Base-by-base conservation (phyloP, 2,888 invertebrate species). In the Beris chalybata region DNA sequence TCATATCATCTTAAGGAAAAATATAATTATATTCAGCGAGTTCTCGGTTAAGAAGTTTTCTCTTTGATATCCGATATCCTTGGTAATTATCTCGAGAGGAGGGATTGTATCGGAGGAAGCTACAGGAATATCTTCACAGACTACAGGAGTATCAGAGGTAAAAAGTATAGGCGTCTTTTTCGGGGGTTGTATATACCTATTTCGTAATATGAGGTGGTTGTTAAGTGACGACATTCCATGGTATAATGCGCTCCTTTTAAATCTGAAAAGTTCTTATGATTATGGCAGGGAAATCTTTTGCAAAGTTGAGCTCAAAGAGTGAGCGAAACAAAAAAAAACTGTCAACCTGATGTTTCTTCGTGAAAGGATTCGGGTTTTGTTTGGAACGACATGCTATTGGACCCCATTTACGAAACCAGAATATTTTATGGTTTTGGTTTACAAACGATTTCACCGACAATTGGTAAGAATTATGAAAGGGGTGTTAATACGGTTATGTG, bases 31-130 rank as follows among this genome's bases (percentile, higher is more conserved):
- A 59, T 50, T 48, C 59, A 13, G 30, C n/a, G 43, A 11, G 52
- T 5, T 61, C 61, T 52, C 38, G 32, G 52, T 22, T 52, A 52
- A 50, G 43, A 43, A 61, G 22, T 61, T 50, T 38, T 52, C 29
- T 13, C 61, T 61, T 61, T 61, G 61, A 61, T 61, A 61, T 61
- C 52, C 52, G 61, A 61, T 61, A 61, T 50, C 38, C 61, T 50
- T 61, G 50, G 61, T 61, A 61, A 61, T 61, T 61, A 61, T 61
- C 61, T 52, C 15, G 61, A 61, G 50, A 45, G 38, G 38, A 43
- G 52, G 61, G 61, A 61, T 52, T 30, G 50, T 52, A 52, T n/a
- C 50, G 15, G 12, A 22, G 52, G 50, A 50, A 50, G n/a, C 12
- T 52, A 52, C 50, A 43, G 32, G 50, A 52, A 50, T 22, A 52